Evolutionary conservation across 2,888 invertebrate genomes (phyloP).

Genomic region (Rhamnusium bicolor): DNA sequence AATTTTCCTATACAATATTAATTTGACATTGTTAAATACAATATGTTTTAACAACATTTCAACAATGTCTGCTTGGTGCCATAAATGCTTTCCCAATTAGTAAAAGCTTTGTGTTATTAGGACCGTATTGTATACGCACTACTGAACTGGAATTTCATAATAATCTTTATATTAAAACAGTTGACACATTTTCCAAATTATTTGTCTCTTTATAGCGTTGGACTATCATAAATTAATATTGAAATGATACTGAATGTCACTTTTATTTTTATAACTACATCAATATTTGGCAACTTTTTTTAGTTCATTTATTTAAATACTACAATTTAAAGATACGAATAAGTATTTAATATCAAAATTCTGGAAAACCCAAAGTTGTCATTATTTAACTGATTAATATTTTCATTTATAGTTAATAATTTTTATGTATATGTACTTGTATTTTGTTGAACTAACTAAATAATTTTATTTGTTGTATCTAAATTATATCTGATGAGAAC

Average conservation of each 20-base stretch:
- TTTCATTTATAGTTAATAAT: too few relatives aligned
- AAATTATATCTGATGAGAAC: too few relatives aligned
- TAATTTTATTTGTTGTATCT: too few relatives aligned
- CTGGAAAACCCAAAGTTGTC: too few relatives aligned
- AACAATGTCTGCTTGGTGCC: slow-evolving; percentile 35
- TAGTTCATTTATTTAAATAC: too few relatives aligned
- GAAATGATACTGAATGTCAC: too few relatives aligned
- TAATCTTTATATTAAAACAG: slow-evolving; percentile 35
- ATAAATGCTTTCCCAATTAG: slow-evolving; percentile 54
- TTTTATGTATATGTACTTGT: too few relatives aligned
- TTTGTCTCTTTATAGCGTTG: background rate
- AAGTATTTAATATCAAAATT: too few relatives aligned
- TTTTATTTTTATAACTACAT: background rate
- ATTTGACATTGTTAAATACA: background rate
- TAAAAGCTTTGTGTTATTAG: slow-evolving; percentile 51
- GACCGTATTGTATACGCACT: slow-evolving; percentile 12
- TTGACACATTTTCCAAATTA: slow-evolving; percentile 33
- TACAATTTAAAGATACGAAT: too few relatives aligned
- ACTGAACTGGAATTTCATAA: slow-evolving; percentile 34
- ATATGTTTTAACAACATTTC: slow-evolving; percentile 16
- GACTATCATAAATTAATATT: background rate
- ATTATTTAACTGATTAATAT: too few relatives aligned
- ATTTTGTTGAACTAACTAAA: too few relatives aligned
- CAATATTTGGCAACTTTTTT: background rate
- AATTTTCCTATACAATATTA: background rate